These are phyloP conservation scores for Spilogale gracilis DNA, from an alignment of 2,113 vertebrate species.

Conservation along the genomic window DNA sequence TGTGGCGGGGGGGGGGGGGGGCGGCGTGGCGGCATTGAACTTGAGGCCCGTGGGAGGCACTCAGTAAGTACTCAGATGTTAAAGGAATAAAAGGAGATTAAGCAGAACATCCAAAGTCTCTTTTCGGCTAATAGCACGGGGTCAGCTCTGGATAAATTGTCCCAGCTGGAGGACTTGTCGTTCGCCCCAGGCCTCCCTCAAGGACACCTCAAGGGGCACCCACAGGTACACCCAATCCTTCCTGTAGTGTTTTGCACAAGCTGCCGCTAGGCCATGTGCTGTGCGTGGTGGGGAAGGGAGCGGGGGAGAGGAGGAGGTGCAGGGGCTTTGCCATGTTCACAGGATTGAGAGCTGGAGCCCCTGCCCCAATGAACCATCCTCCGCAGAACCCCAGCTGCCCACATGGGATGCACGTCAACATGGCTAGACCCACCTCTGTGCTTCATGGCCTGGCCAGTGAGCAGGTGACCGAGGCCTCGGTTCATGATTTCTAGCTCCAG, in stretches of 20 bases:
- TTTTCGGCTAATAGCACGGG: not conserved
- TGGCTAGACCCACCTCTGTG: accelerated
- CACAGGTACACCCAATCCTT: accelerated
- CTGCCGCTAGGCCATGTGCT: not conserved
- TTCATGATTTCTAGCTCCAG: not conserved
- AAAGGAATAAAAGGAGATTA: accelerated
- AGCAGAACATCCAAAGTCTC: not conserved
- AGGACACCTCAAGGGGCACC: too few species aligned
- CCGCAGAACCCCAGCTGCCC: not conserved
- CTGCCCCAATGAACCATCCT: accelerated
- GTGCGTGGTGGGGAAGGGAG: not conserved
- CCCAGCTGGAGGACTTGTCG: not conserved
- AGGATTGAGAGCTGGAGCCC: too few species aligned
- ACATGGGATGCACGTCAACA: accelerated
- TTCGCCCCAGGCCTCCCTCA: not conserved
- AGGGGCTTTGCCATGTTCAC: accelerated
- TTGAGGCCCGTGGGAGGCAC: not conserved
- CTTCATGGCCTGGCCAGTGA: not conserved
- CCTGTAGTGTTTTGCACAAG: too few species aligned
- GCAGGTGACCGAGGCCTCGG: accelerated
- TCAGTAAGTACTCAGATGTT: not conserved
- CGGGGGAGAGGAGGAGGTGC: too few species aligned
- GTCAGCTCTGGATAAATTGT: accelerated
- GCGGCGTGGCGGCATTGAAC: too few species aligned
- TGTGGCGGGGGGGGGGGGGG: not conserved